Base-by-base conservation (phyloP, 2,888 invertebrate species). In the Pterobdella sp. region DNA sequence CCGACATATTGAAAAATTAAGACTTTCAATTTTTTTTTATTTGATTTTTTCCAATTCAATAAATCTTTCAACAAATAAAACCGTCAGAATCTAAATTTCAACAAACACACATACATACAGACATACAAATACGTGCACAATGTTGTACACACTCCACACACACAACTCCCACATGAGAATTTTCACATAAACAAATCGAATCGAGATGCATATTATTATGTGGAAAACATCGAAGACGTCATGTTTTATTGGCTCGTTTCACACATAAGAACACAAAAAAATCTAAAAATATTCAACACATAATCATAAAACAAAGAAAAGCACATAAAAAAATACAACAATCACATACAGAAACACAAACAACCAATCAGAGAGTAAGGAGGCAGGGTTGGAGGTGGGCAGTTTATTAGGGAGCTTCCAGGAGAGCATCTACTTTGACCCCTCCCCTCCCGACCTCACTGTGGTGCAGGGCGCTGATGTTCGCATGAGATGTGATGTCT, bases 341-440 rank as follows among this genome's bases (percentile, higher is more conserved):
- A 42, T 42, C 7, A 42, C 49, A 42, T 14, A 7, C 7, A 42
- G 22, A 42, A 22, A 7, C 49, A 42, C 60, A 14, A n/a, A n/a
- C 7, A 56, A 18, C 7, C 14, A 14, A 56, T 4, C n/a, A 22
- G 10, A 56, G 60, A 26, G 10, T 18, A 26, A 26, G 60, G 60
- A 56, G n/a, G 60, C n/a, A 56, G 4, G 18, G 49, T 7, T 3
- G 26, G 60, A 26, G 3, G 3, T 56, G n/a, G 26, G 60, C n/a
- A 22, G n/a, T n/a, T 3, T 56, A 22, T n/a, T 56, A n/a, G 60
- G 60, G 14, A 3, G 14, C n/a, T 22, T 56, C 60, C 80, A 80
- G 71, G 81, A 82, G 73, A 79, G 80, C 34, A 82, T 82, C 75
- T 84, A 83, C 78, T 84, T 84, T 78, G 82, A 79, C 73, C 77